A percentile compares a stretch with the other conserved stretches of the same genome.
These are phyloP conservation scores for Tipula unca DNA, from an alignment of 2,888 invertebrate genomes.

Conservation along the genomic window DNA sequence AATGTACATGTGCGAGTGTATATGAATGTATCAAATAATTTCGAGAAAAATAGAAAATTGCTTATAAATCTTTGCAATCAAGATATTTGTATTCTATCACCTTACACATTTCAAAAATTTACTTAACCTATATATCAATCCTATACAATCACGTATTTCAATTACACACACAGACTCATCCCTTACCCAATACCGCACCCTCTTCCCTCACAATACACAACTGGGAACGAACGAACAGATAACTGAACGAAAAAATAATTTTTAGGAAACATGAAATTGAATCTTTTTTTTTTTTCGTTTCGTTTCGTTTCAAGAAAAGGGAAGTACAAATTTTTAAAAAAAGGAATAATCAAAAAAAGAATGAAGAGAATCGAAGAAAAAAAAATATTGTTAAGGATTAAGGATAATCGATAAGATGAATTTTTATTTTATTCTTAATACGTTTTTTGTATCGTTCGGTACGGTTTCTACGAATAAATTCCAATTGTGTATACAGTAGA, in stretches of 20 bases:
- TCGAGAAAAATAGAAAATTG: background rate
- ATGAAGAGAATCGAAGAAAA: background rate
- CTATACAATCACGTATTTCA: slow-evolving; percentile 14
- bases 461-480: background rate
- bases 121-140: background rate
- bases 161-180: background rate
- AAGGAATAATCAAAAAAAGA: background rate
- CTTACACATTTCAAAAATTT: slow-evolving; percentile 8
- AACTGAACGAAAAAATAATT: background rate
- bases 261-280: background rate
- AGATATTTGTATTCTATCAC: slow-evolving; percentile 14
- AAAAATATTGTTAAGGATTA: background rate
- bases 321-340: background rate
- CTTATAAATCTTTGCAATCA: slow-evolving; percentile 14
- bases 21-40: background rate
- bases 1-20: background rate
- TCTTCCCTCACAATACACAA: background rate
- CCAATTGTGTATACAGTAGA: background rate
- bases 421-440: background rate
- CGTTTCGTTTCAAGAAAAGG: background rate
- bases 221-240: background rate
- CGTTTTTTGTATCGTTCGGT: background rate
- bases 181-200: background rate
- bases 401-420: background rate
- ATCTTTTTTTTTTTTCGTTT: background rate